Base-by-base conservation (phyloP, 2,113 vertebrate species). In the Pyrgilauda ruficollis region DNA sequence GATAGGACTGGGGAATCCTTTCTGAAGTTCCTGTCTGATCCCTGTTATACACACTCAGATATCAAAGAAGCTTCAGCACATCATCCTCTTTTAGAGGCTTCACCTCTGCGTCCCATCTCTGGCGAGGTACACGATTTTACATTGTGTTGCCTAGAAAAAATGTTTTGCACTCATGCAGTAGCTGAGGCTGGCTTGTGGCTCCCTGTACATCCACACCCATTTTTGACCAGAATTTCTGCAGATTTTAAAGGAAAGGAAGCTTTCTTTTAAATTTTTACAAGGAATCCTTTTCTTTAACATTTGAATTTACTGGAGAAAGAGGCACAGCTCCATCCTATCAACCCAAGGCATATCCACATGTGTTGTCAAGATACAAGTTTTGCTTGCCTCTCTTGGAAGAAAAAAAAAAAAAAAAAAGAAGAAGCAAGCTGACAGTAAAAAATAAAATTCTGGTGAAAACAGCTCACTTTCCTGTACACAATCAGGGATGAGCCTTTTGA, bases 1-100 rank as follows among this genome's bases (percentile, higher is more conserved):
- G 31, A 11, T 0, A 20, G 27, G 15, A 33, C 0, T 62, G 26
- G 14, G 24, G 31, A 58, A 27, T 69, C 0, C 9, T 15, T 53
- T 44, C 72, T 78, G n/a, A 70, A 70, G 31, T 0, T 0, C 5
- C 1, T 9, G 12, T 20, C 39, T 59, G 41, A 73, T 24, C 27
- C 35, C 27, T 68, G 11, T 46, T 41, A 9, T 1, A 3, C 23
- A 37, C 27, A 21, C n/a, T 56, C 23, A 37, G 31, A 11, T 21
- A 44, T 10, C 61, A 43, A 39, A 88, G 68, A 24, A 55, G 13
- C 8, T 68, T 49, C 66, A 30, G 41, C 33, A 68, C 63, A 44
- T 10, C 7, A 26, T 49, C 70, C 17, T 53, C 55, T 59, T 35
- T 23, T 17, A 33, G n/a, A 49, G 20, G 19, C 23, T 55, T 69